These are phyloP conservation scores for Alaudala cheleensis DNA, from an alignment of 2,113 vertebrate species.

Conservation along the genomic window DNA sequence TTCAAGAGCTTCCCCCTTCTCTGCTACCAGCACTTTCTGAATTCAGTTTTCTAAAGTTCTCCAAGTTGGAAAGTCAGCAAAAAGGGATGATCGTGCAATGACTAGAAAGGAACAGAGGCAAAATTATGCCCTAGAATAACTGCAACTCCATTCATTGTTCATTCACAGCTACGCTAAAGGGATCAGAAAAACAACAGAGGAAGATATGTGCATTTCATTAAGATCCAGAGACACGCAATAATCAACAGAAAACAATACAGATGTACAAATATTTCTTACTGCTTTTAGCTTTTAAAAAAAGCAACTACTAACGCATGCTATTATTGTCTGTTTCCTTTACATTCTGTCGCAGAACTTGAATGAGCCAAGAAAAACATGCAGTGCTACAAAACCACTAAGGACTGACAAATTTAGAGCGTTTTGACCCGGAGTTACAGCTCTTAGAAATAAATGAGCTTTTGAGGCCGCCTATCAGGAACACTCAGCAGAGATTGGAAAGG, in stretches of 20 bases:
- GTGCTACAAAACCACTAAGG: background rate
- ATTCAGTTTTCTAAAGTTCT: background rate
- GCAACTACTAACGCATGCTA: background rate
- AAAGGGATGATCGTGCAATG: background rate
- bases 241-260: background rate
- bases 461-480: background rate
- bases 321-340: background rate
- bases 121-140: background rate
- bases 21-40: background rate
- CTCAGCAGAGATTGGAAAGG: fast-evolving
- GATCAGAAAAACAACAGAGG: background rate
- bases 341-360: background rate
- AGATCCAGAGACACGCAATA: background rate
- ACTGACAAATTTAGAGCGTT: fast-evolving
- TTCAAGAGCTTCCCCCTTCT: background rate
- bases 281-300: background rate
- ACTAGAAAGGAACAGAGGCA: background rate
- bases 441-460: background rate
- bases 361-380: fast-evolving
- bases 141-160: background rate
- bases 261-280: background rate
- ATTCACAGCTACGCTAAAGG: background rate
- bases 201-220: background rate
- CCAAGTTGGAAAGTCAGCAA: background rate
- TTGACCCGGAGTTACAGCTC: background rate